Evolutionary conservation across 2,888 invertebrate genomes (phyloP), one percentile per base, ranked within the genome.

Genomic region (Drosophila paranaensis): DNA sequence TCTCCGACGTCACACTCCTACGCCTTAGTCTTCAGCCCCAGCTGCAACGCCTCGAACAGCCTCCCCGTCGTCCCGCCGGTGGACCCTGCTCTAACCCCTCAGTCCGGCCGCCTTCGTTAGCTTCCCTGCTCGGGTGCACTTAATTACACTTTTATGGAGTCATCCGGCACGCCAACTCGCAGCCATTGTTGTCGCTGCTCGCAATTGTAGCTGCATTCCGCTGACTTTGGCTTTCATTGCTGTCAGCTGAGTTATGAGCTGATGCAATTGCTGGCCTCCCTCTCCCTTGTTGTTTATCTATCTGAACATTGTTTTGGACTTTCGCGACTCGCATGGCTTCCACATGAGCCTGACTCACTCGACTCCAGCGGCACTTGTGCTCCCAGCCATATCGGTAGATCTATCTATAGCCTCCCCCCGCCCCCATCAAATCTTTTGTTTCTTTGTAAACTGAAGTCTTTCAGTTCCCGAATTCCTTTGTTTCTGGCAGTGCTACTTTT

Each of bases 121-220:
- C 25, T 25, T n/a, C 37, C 37, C 39, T 10, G 2, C 39, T 55
- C 67, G 50, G 50, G 46, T 70, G 68, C 64, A 61, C 80, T 87
- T 84, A 87, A 84, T 84, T 84, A 84, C 87, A 84, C 71, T 87
- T 87, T 87, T 78, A 84, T 87, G 73, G 80, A 80, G 73, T 76
- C 84, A 60, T 64, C 61, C 54, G 25, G 39, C n/a, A 39, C 53
- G 37, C 51, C 35, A 51, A 9, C 51, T 51, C 35, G 13, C 27
- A 27, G 30, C 30, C 39, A 54, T 54, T 54, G 54, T 54, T 39
- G 27, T 37, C 25, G 53, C 37, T n/a, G 35, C 51, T 42, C 53
- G 60, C 73, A 76, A 54, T 72, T 56, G 81, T 62, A 71, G 74
- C 71, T 76, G 79, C 73, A 73, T 73, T 76, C 40, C 71, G 55